Conservation (phyloP, 2,113 vertebrate genomes). For the Recurvirostra avosetta region DNA sequence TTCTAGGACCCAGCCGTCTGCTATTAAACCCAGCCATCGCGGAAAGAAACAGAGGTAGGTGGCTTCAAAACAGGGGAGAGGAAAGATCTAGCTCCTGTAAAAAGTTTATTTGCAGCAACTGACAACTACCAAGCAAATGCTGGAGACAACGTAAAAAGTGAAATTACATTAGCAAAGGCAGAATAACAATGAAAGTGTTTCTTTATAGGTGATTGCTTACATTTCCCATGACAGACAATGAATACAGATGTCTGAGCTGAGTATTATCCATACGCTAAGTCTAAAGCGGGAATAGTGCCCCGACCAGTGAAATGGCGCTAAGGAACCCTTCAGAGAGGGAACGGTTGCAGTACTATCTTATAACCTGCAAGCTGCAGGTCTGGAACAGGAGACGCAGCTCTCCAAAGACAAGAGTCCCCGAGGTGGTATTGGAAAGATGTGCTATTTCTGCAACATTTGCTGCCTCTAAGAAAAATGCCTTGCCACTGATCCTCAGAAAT, state of each 20-base stretch:
- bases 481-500: not conserved
- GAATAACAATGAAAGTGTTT: not conserved
- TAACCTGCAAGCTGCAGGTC: not conserved
- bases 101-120: not conserved
- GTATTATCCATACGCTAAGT: not conserved
- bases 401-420: not conserved
- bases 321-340: not conserved
- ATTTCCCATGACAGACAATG: not conserved
- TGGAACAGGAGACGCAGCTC: not conserved
- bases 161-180: not conserved
- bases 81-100: not conserved
- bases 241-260: not conserved
- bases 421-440: not conserved
- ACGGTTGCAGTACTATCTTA: rapidly evolving
- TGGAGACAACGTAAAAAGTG: not conserved
- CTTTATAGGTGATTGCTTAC: not conserved
- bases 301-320: not conserved
- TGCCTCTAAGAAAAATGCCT: not conserved
- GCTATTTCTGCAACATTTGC: not conserved
- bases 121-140: not conserved
- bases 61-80: not conserved
- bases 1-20: not conserved
- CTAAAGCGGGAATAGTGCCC: not conserved
- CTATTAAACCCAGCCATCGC: not conserved
- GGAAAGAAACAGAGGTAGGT: not conserved